Conservation (phyloP, 2,113 vertebrate species). For the Nestor notabilis region DNA sequence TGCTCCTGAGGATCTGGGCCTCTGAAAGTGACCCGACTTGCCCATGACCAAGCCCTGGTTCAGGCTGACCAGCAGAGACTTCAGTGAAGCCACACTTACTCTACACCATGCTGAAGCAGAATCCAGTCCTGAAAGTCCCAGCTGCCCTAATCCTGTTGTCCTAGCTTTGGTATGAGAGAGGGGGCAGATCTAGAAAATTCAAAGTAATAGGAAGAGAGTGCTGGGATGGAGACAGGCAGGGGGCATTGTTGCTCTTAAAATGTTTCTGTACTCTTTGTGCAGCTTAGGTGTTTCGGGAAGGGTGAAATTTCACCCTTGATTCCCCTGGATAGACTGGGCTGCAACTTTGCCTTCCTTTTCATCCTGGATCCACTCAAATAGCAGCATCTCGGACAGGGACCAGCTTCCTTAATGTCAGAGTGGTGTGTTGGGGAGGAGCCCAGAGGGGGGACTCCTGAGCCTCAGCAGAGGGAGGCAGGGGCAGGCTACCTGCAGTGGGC, state of each 20-base stretch:
- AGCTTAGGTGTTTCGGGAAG: background rate
- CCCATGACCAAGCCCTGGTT: background rate
- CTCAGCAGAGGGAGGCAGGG: background rate
- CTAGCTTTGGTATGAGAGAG: background rate
- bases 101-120: background rate
- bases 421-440: background rate
- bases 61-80: background rate
- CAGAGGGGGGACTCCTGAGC: background rate
- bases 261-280: background rate
- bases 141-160: background rate
- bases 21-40: background rate
- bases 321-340: background rate
- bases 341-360: background rate
- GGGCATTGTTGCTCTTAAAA: constrained; percentile 65
- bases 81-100: background rate
- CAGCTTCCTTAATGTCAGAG: background rate
- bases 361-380: background rate
- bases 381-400: background rate
- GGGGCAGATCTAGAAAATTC: background rate
- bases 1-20: background rate
- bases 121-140: background rate
- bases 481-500: background rate
- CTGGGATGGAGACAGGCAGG: constrained; percentile 43
- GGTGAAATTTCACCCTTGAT: background rate
- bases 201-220: background rate